Evolutionary conservation across 2,797 vertebrate species (phyloP).

Genomic region (Coregonus ussuriensis): DNA sequence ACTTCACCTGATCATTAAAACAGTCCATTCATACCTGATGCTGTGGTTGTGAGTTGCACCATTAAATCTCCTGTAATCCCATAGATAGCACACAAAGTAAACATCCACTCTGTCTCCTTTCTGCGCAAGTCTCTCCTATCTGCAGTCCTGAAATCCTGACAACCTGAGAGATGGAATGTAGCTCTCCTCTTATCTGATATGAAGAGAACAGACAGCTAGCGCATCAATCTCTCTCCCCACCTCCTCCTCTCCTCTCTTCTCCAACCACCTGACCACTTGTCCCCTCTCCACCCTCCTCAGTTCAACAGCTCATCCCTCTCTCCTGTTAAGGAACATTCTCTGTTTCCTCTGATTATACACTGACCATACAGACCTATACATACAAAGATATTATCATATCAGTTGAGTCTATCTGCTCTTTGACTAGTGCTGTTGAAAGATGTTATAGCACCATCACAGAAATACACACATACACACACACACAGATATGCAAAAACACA

Average conservation of each 20-base stretch:
- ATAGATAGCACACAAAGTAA: conserved; percentile 36
- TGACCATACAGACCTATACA: background rate
- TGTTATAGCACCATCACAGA: background rate
- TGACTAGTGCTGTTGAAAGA: background rate
- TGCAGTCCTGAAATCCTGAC: conserved; percentile 11
- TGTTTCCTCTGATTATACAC: background rate
- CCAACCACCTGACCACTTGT: conserved; percentile 48
- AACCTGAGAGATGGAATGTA: conserved; percentile 24
- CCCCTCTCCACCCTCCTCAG: conserved; percentile 18
- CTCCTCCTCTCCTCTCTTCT: conserved; percentile 31
- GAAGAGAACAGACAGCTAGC: conserved; percentile 14
- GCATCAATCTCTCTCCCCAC: conserved; percentile 38
- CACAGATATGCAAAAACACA: background rate
- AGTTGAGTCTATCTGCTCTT: conserved; percentile 33
- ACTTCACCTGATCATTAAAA: background rate
- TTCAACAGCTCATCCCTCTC: conserved; percentile 32
- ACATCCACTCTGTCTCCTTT: conserved; percentile 25
- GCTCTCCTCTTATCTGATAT: conserved; percentile 44
- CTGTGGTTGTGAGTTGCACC: too few species aligned
- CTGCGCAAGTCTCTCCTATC: too few species aligned
- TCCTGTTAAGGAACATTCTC: background rate
- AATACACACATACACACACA: too few species aligned
- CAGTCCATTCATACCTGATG: too few species aligned
- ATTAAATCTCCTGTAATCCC: conserved; percentile 30
- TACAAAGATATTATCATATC: conserved; percentile 22